Conservation (phyloP, 2,888 invertebrate genomes). For the Phalera bucephala region DNA sequence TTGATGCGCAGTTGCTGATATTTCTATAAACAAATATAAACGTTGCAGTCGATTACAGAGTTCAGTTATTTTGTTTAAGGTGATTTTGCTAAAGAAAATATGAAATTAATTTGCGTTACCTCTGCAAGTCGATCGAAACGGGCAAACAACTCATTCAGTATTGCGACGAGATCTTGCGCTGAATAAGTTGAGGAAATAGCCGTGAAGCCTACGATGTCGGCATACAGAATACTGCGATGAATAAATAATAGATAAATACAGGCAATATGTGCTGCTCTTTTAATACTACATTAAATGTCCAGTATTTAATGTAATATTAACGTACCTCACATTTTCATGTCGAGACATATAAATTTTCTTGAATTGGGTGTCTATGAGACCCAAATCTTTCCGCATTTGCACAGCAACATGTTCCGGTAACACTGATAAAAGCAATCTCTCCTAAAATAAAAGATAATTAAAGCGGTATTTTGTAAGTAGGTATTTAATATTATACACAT, state of each 20-base stretch:
- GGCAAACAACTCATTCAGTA: slow-evolving; percentile 97
- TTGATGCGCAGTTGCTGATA: slow-evolving; percentile 97
- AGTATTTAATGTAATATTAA: slow-evolving; percentile 5
- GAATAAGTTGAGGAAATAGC: slow-evolving; percentile 97
- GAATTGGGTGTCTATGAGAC: slow-evolving; percentile 95
- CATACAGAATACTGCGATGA: slow-evolving; percentile 93
- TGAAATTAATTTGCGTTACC: slow-evolving; percentile 69
- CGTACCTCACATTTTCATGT: slow-evolving; percentile 97
- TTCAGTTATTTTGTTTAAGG: slow-evolving; percentile 11
- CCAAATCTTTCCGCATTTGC: slow-evolving; percentile 97
- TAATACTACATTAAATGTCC: slow-evolving; percentile 6
- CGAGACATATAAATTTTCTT: slow-evolving; percentile 99
- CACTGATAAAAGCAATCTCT: slow-evolving; percentile 94
- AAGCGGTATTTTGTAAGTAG: not conserved
- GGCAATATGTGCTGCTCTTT: slow-evolving; percentile 1
- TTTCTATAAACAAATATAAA: slow-evolving; percentile 83
- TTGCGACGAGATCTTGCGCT: slow-evolving; percentile 97
- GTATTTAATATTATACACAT: slow-evolving; percentile 83
- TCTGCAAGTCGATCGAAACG: slow-evolving; percentile 95
- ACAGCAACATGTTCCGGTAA: slow-evolving; percentile 98
- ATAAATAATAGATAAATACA: slow-evolving; percentile 22
- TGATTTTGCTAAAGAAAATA: slow-evolving; percentile 14
- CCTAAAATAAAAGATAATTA: slow-evolving; percentile 87
- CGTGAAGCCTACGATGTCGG: slow-evolving; percentile 99
- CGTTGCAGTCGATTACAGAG: slow-evolving; percentile 15